Base-by-base conservation (phyloP, 2,113 vertebrate species). In the Mixornis gularis region DNA sequence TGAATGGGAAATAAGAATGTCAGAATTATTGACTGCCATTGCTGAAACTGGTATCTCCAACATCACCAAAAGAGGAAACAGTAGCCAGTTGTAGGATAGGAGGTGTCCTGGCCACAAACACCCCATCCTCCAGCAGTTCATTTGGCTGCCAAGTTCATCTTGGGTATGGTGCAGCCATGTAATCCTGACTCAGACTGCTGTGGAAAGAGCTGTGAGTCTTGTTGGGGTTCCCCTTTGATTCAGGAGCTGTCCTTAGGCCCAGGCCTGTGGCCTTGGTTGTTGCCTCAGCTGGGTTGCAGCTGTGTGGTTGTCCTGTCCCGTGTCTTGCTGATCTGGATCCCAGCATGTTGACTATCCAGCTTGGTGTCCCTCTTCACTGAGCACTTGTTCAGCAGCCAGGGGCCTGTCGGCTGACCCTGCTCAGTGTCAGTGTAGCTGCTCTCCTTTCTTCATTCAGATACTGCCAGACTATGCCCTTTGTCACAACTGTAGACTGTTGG, bases 391-490 rank as follows among this genome's bases (percentile, higher is more conserved):
- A 52, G 65, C 60, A 60, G 0, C 43, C n/a, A 5, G 3, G 1
- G 56, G 27, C 3, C 3, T 38, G 62, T 22, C 2, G 7, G 13
- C 62, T 91, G 62, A 48, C 38, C 56, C 60, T 44, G 65, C 34
- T 64, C 7, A 2, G 40, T 76, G 43, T 52, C 66, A 51, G 17
- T 41, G 14, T 4, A 64, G 59, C 46, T 72, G 41, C 55, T 85
- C 29, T 89, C 17, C 22, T 70, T 59, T 84, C 26, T 69, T 81
- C 58, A 10, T 58, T 60, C 43, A 72, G 32, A 22, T 69, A 24
- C 81, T 52, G 34, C 2, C 6, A 79, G 38, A 46, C 34, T 85
- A 0, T 95, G 93, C 78, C 87, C 87, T 92, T 92, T 91, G 87
- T 60, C 66, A 85, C 93, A 89, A 24, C 46, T 15, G 1, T 14